These are phyloP conservation scores for Chironomus striatipennis DNA, from an alignment of 1,140 invertebrate species.

Conservation along the genomic window DNA sequence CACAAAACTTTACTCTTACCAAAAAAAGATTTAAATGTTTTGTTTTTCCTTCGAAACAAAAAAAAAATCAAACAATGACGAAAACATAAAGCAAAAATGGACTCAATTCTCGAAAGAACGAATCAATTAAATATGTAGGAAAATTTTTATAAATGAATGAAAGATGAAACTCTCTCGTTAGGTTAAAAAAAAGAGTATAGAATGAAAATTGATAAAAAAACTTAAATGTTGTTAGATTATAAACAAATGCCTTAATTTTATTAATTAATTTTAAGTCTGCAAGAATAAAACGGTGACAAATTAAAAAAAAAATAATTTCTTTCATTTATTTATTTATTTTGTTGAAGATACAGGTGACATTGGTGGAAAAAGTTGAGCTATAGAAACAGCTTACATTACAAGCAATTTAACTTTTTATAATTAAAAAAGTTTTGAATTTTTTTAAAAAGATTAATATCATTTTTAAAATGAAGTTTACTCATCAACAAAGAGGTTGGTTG, in stretches of 20 bases:
- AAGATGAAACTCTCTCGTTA: slow-evolving; percentile 17
- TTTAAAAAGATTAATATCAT: too few species aligned
- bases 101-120: slow-evolving; percentile 1
- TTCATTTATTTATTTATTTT: background rate
- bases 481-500: too few species aligned
- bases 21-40: background rate
- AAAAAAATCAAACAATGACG: slow-evolving; percentile 1
- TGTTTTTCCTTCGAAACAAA: background rate
- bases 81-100: slow-evolving; percentile 2
- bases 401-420: too few species aligned
- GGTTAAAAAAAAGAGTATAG: background rate
- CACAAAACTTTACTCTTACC: too few species aligned
- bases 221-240: slow-evolving; percentile 2
- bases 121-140: background rate
- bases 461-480: too few species aligned
- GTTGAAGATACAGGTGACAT: too few species aligned
- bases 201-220: background rate
- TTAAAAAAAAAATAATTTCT: slow-evolving; percentile 16
- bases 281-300: slow-evolving; percentile 24
- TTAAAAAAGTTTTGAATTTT: too few species aligned
- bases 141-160: background rate
- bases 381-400: too few species aligned
- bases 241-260: slow-evolving; percentile 15
- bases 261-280: slow-evolving; percentile 21
- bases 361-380: too few species aligned